Conservation (phyloP, 1,140 invertebrate species). For the Ditylenchus dipsaci region DNA sequence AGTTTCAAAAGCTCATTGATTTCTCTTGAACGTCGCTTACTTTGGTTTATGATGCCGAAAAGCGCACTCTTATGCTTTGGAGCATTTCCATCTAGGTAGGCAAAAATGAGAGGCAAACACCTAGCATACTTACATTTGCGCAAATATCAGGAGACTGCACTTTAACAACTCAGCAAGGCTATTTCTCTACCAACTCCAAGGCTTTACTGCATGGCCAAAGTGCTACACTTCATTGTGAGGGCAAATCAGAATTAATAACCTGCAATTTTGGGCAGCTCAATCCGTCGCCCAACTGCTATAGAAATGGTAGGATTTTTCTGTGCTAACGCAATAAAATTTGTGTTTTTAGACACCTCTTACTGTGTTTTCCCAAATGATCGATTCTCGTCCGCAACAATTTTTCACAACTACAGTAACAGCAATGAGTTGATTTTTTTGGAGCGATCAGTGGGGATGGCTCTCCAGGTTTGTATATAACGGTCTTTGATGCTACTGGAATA, state of each 20-base stretch:
- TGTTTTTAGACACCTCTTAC: slow-evolving; percentile 7
- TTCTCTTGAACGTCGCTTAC: no score
- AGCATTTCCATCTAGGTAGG: no score
- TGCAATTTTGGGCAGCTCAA: slow-evolving; percentile 34
- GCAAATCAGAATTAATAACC: background rate
- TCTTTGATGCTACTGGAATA: no score
- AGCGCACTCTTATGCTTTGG: no score
- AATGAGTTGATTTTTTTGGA: slow-evolving; percentile 1
- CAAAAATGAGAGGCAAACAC: no score
- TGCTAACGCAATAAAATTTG: background rate
- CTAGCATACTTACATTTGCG: background rate
- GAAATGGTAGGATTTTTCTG: background rate
- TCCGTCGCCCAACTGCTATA: slow-evolving; percentile 11
- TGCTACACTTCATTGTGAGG: slow-evolving; percentile 19
- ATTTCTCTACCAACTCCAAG: slow-evolving; percentile 17
- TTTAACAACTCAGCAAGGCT: slow-evolving; percentile 7
- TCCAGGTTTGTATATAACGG: no score
- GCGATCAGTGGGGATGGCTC: background rate
- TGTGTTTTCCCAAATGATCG: slow-evolving; percentile 15
- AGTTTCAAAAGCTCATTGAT: no score
- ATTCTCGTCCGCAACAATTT: background rate
- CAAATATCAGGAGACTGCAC: slow-evolving; percentile 28
- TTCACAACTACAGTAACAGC: background rate
- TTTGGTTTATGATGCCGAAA: no score
- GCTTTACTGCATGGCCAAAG: slow-evolving; percentile 18